Evolutionary conservation across 2,113 vertebrate genomes (phyloP), one percentile per base, ranked within the genome.

Genomic region (Leucosticte australis): DNA sequence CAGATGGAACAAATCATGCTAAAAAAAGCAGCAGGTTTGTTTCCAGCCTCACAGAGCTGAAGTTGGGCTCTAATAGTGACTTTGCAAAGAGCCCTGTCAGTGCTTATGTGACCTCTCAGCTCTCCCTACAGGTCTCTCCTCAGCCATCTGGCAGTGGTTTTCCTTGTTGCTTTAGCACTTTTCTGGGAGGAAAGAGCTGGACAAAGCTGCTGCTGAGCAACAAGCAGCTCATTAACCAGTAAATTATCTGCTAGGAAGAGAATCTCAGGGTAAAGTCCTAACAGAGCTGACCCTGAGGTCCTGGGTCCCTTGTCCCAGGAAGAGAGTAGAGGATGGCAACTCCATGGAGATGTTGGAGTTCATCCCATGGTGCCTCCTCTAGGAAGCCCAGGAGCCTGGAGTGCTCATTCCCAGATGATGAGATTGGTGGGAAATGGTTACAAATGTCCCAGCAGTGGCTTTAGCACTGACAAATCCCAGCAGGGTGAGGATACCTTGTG

Each of bases 361-460:
- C 42, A 69, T 3, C 17, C 11, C 0, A 0, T 8, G 30, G 35
- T 63, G 28, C n/a, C 37, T 46, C 27, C 18, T 52, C 52, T 4
- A 55, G 53, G 62, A 8, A 62, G 24, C 7, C 28, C 42, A 69
- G 37, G 39, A 56, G 57, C 35, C 5, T 0, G 0, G 41, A 37
- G 7, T 30, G 11, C 35, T 50, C n/a, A 14, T 73, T 93, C 60
- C 52, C 26, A 49, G 76, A 30, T 78, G 26, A 70, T 26, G 33
- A 59, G 11, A n/a, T 44, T 17, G 47, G 39, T 53, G 30, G 26
- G 6, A 62, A 80, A 30, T 3, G 2, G n/a, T 14, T 85, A 26
- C 20, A 60, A 77, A 80, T 0, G 0, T 4, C 33, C 24, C 44
- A n/a, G 60, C 33, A 50, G 59, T 47, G 60, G 27, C 5, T 87